Evolutionary conservation across 2,113 vertebrate genomes (phyloP).

Genomic region (Oreochromis aureus): DNA sequence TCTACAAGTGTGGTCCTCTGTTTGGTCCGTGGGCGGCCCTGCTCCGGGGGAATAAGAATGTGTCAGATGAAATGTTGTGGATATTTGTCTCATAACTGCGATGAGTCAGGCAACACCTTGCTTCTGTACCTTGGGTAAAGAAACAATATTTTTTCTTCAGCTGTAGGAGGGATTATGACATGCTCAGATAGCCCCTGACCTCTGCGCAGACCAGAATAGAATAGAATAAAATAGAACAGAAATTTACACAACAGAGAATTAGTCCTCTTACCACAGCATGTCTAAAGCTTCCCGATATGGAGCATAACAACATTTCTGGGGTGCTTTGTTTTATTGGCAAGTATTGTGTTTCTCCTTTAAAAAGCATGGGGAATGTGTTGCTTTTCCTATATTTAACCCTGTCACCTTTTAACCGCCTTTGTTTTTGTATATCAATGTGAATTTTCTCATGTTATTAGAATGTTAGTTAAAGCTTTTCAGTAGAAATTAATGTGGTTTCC

Average conservation of each 20-base stretch:
- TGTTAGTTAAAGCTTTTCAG: background rate
- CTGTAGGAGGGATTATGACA: slow-evolving; percentile 38
- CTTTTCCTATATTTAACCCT: background rate
- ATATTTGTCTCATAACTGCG: slow-evolving; percentile 44
- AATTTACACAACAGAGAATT: background rate
- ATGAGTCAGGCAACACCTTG: slow-evolving; percentile 47
- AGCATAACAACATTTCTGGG: background rate
- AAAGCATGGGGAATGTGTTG: background rate
- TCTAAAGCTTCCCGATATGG: background rate
- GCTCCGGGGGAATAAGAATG: slow-evolving; percentile 33
- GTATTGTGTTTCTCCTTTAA: background rate
- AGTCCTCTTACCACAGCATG: background rate
- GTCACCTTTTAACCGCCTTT: background rate
- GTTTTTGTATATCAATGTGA: background rate
- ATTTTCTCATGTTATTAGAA: background rate
- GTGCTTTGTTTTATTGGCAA: background rate
- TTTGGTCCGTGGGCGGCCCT: slow-evolving; percentile 8
- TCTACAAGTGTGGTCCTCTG: background rate
- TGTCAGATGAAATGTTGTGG: slow-evolving; percentile 37
- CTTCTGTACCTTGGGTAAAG: slow-evolving; percentile 24
- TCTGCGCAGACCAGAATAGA: slow-evolving; percentile 11
- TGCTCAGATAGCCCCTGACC: background rate
- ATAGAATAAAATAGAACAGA: background rate
- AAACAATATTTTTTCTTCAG: slow-evolving; percentile 4
- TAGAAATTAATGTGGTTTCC: background rate